Evolutionary conservation across 1,140 invertebrate species (phyloP).

Genomic region (Phenacoccus solenopsis): DNA sequence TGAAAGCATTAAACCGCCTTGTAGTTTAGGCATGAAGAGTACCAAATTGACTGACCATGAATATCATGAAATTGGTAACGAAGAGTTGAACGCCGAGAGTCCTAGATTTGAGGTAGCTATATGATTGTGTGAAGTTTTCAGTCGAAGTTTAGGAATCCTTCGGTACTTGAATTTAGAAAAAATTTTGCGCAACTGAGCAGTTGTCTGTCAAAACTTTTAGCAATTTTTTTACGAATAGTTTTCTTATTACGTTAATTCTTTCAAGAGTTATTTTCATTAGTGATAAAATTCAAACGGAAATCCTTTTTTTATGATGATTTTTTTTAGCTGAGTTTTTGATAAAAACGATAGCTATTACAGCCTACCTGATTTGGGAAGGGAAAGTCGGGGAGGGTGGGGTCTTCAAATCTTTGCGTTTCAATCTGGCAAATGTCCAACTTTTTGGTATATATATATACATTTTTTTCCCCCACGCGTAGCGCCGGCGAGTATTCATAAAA

Average conservation of each 20-base stretch:
- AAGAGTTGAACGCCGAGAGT: conserved; percentile 48
- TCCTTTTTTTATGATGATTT: no score
- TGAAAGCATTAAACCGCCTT: background rate
- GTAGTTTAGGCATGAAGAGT: background rate
- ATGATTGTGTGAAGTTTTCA: background rate
- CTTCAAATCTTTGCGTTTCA: no score
- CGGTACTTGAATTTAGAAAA: background rate
- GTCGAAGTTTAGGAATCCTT: background rate
- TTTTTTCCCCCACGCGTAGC: no score
- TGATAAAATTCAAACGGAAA: no score
- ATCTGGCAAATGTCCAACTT: no score
- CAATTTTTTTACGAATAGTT: background rate
- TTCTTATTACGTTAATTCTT: background rate
- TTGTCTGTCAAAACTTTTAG: background rate
- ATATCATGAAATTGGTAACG: conserved; percentile 86
- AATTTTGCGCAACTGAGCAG: background rate
- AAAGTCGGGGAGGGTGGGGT: no score
- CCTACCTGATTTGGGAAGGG: no score
- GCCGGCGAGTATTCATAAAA: no score
- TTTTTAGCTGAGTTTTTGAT: no score
- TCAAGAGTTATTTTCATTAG: no score
- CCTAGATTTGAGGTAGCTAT: conserved; percentile 39
- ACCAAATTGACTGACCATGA: conserved; percentile 37
- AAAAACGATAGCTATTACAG: no score
- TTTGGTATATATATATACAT: no score